Evolutionary conservation across 2,888 invertebrate species (phyloP), one percentile per base, ranked within the genome.

Genomic region (Harpalus rufipes): DNA sequence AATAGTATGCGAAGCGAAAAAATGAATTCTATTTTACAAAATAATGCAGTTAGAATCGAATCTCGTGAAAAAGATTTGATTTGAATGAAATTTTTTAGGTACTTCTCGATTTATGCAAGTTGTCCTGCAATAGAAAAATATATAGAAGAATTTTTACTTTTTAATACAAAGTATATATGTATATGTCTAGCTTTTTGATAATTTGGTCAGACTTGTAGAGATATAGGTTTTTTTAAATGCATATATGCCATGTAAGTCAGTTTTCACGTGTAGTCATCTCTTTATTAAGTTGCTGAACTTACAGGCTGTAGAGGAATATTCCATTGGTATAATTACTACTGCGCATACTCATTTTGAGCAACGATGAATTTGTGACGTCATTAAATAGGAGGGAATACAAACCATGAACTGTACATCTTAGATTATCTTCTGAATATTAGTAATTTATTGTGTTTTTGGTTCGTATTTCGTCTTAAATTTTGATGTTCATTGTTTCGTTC

Each of bases 171-270:
- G 18, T 84, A 79, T 80, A 84, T 84, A 84, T 59, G 59, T 85
- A 80, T 58, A 85, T 85, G 79, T 85, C 80, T 85, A 85, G 79
- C 59, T 85, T 85, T 85, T 85, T 85, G 85, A 85, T 80, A 85
- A 85, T 65, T 79, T 79, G 68, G 80, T 85, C 80, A 68, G 59
- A 68, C 61, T 78, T 84, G 25, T 81, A 81, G 65, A 32, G 25
- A 56, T 1, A 51, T 68, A 81, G 56, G 56, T 65, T 56, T 68
- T 68, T 68, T 81, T 68, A 76, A 83, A 83, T 81, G 76, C 83
- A 72, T 59, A 39, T 51, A 39, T 21, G 83, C 83, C 61, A 41
- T 83, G 74, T 83, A 72, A 83, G 68, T 72, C 83, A 83, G 74
- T 56, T 68, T 56, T 78, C 18, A 74, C 72, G 0, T 74, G 18